Evolutionary conservation across 2,797 vertebrate genomes (phyloP).

Genomic region (Choloepus didactylus): DNA sequence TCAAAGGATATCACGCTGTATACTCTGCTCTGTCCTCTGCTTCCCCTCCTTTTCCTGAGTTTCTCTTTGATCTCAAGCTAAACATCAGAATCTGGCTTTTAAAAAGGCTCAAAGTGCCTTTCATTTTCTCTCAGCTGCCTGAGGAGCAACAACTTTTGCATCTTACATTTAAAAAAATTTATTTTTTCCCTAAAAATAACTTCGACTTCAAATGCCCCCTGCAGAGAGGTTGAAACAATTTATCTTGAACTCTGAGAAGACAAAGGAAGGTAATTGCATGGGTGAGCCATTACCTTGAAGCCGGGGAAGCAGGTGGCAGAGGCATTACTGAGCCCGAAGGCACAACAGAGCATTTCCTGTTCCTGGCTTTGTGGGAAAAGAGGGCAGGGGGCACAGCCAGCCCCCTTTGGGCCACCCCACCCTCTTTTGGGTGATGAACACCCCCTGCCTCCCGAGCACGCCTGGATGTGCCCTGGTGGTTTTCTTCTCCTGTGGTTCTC

Average conservation of each 20-base stretch:
- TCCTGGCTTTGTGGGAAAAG: conserved; percentile 68
- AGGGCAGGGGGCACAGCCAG: conserved; percentile 16
- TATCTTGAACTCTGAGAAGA: conserved; percentile 86
- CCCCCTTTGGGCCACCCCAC: conserved; percentile 55
- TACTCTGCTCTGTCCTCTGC: conserved; percentile 58
- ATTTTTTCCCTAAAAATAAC: conserved; percentile 88
- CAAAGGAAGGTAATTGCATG: conserved; percentile 88
- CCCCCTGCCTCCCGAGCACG: neutral
- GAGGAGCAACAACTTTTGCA: conserved; percentile 85
- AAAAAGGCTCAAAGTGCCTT: conserved; percentile 88
- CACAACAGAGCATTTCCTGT: conserved; percentile 73
- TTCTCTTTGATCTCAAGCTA: conserved; percentile 88
- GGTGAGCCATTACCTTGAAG: conserved; percentile 86
- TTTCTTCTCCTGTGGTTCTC: conserved; percentile 29
- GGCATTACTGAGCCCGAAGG: conserved; percentile 72
- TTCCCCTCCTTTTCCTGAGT: conserved; percentile 80
- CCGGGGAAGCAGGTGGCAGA: conserved; percentile 52
- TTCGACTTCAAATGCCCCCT: conserved; percentile 86
- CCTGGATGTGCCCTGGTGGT: conserved; percentile 18
- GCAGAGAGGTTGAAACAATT: conserved; percentile 88
- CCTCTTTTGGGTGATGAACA: conserved; percentile 55
- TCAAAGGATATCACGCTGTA: conserved; percentile 82
- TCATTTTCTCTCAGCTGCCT: conserved; percentile 87
- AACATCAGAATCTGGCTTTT: conserved; percentile 89
- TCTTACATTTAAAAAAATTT: conserved; percentile 87